phyloP scores from a whole-genome alignment of 2,888 invertebrate genomes.

The Drosophila leonis region DNA sequence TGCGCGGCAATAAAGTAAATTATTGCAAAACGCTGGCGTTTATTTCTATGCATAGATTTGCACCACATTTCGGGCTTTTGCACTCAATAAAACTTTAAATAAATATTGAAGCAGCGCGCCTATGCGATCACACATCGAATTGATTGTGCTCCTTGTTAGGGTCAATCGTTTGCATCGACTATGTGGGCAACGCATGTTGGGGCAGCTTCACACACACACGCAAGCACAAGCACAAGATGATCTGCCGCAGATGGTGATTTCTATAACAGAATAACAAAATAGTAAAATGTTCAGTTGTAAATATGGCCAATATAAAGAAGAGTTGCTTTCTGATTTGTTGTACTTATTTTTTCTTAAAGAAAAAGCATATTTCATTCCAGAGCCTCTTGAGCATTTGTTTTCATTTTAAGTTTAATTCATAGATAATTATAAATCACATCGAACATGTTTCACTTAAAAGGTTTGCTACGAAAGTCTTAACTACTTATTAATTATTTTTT shows the following conservation, averaged over 20 bases:
- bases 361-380: no score
- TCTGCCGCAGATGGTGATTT: neutral
- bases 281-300: no score
- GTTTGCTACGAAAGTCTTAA: no score
- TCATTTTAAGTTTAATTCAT: no score
- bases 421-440: no score
- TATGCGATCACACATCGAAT: conserved; percentile 39
- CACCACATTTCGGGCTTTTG: conserved; percentile 68
- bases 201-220: neutral
- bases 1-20: conserved; percentile 65
- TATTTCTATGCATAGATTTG: conserved; percentile 71
- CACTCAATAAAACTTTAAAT: conserved; percentile 73
- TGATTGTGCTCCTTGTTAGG: conserved; percentile 16
- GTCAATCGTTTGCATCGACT: conserved; percentile 19
- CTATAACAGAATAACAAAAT: neutral
- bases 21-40: conserved; percentile 67
- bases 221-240: neutral
- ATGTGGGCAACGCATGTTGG: conserved; percentile 14
- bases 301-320: no score
- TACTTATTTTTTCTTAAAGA: no score
- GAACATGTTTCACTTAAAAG: no score
- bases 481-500: no score
- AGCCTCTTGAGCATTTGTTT: no score
- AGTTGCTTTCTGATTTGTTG: no score
- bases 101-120: conserved; percentile 38